Percentiles rank a stretch among this genome's conserved stretches.
Evolutionary conservation across 2,797 vertebrate genomes (phyloP).

Genomic region (Molossus alvarezi): DNA sequence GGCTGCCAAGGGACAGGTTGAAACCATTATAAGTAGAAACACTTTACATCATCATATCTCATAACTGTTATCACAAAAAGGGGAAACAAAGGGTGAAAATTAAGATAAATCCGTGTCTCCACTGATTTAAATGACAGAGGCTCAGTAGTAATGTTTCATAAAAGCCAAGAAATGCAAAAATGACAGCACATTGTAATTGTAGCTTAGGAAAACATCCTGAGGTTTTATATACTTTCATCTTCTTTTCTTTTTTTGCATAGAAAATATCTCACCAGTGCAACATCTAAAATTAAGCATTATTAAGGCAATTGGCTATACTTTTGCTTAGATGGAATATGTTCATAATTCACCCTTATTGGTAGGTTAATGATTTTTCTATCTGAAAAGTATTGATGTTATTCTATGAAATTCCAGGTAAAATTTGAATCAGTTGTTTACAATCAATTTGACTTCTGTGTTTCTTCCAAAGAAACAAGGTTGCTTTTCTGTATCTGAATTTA

Average conservation of each 20-base stretch:
- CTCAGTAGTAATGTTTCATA: slow-evolving; percentile 78
- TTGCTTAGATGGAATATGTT: slow-evolving; percentile 59
- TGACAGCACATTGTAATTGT: slow-evolving; percentile 79
- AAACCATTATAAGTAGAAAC: slow-evolving; percentile 88
- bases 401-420: slow-evolving; percentile 52
- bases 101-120: slow-evolving; percentile 84
- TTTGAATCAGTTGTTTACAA: slow-evolving; percentile 53
- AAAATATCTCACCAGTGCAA: slow-evolving; percentile 74
- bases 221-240: slow-evolving; percentile 68
- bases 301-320: slow-evolving; percentile 51
- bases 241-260: slow-evolving; percentile 64
- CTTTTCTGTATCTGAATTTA: slow-evolving; percentile 42
- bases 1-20: slow-evolving; percentile 88
- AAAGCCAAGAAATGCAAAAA: slow-evolving; percentile 80
- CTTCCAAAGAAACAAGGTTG: neutral
- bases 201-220: slow-evolving; percentile 66
- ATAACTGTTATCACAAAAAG: slow-evolving; percentile 88
- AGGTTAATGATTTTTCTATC: slow-evolving; percentile 61
- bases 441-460: neutral
- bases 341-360: neutral
- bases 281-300: slow-evolving; percentile 72
- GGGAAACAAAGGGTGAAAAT: slow-evolving; percentile 85
- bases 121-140: slow-evolving; percentile 82
- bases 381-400: slow-evolving; percentile 57
- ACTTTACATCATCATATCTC: slow-evolving; percentile 82